Percentiles rank a stretch among this genome's conserved stretches.
Evolutionary conservation across 1,140 invertebrate genomes (phyloP).

Genomic region (Paracyclopina nana): DNA sequence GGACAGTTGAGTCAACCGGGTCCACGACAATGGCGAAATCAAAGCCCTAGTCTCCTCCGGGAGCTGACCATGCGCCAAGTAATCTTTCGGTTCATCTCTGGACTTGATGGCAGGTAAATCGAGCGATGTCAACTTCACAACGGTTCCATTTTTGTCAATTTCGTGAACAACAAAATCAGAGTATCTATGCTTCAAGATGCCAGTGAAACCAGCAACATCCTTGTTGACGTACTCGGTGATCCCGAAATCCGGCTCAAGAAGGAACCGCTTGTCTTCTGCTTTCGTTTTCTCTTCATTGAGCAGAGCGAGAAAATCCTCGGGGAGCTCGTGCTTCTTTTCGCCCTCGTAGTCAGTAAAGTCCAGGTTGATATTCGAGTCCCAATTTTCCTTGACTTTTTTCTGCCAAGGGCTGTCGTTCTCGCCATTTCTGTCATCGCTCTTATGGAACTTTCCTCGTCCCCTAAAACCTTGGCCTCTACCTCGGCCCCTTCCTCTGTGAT

Average conservation of each 20-base stretch:
- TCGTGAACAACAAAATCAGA: conserved; percentile 11
- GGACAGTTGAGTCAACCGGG: background rate
- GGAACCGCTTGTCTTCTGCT: too few species aligned
- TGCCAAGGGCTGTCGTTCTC: too few species aligned
- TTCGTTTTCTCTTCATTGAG: too few species aligned
- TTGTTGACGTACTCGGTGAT: conserved; percentile 1
- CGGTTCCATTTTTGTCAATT: background rate
- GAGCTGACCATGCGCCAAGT: background rate
- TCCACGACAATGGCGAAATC: background rate
- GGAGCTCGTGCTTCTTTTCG: too few species aligned
- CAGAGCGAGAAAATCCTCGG: too few species aligned
- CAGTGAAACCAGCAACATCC: conserved; percentile 2
- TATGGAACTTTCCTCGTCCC: too few species aligned
- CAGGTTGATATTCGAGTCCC: too few species aligned
- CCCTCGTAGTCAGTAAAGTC: too few species aligned
- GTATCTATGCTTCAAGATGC: conserved; percentile 7
- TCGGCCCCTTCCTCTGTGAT: too few species aligned
- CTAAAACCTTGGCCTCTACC: too few species aligned
- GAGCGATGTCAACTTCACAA: background rate
- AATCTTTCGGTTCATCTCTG: background rate
- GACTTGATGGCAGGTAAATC: background rate
- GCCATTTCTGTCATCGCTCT: too few species aligned
- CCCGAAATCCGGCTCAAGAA: background rate
- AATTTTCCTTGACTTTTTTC: too few species aligned
- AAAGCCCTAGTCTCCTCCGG: background rate